phyloP scores from a whole-genome alignment of 2,113 vertebrate genomes.

The Odocoileus hemionus region DNA sequence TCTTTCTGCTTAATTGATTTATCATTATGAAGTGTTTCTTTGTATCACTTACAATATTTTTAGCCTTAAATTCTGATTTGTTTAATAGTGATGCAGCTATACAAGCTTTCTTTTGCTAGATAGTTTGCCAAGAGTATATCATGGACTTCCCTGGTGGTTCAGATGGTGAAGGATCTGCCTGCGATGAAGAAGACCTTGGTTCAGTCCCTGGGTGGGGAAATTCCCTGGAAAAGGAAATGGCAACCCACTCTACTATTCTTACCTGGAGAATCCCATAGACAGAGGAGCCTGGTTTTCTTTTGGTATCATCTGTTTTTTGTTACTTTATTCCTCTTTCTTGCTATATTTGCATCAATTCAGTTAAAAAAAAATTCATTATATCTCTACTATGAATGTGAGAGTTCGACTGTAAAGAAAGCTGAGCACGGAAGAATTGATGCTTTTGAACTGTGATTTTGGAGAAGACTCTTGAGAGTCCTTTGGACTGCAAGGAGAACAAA shows the following conservation, averaged over 20 bases:
- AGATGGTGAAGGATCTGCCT: background rate
- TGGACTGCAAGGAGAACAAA: background rate
- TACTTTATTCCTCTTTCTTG: background rate
- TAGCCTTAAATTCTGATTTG: background rate
- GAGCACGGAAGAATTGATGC: accelerated
- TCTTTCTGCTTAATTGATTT: background rate
- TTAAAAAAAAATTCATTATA: background rate
- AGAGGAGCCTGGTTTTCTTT: background rate
- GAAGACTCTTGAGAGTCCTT: background rate
- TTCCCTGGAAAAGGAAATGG: background rate
- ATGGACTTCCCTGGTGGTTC: background rate
- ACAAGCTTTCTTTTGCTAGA: background rate
- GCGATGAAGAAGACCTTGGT: background rate
- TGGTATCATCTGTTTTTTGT: background rate
- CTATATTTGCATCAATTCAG: background rate
- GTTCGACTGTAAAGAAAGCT: background rate
- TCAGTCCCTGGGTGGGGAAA: background rate
- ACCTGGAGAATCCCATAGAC: background rate
- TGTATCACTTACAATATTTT: background rate
- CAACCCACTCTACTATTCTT: background rate
- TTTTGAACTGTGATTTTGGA: background rate
- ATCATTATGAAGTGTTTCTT: background rate
- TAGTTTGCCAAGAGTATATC: background rate
- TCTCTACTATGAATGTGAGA: background rate
- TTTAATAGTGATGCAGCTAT: background rate